phyloP scores from a whole-genome alignment of 1,140 invertebrate genomes.

The Zaprionus tsacasi region DNA sequence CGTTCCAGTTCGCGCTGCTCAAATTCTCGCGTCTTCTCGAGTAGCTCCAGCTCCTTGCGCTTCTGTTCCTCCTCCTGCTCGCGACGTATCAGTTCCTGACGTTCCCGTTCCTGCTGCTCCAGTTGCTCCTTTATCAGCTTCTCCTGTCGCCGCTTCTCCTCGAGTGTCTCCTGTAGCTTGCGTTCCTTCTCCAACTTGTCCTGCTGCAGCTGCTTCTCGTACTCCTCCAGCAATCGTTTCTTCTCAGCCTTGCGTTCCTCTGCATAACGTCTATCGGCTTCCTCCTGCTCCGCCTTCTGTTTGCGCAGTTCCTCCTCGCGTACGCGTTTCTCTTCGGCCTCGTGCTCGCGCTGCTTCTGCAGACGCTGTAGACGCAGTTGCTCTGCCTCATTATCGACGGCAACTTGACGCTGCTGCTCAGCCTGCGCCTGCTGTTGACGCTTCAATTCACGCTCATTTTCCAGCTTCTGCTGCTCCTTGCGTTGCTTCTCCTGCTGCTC shows the following conservation, averaged over 20 bases:
- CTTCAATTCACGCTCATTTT: conserved; percentile 44
- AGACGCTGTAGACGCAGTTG: conserved; percentile 53
- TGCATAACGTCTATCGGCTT: conserved; percentile 49
- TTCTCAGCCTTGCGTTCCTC: conserved; percentile 60
- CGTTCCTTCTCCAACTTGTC: conserved; percentile 70
- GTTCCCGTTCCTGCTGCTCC: conserved; percentile 63
- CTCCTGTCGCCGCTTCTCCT: conserved; percentile 67
- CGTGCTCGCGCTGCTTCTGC: conserved; percentile 55
- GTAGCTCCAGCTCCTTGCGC: conserved; percentile 51
- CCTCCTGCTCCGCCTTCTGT: conserved; percentile 53
- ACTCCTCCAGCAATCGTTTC: conserved; percentile 58
- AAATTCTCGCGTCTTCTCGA: conserved; percentile 66
- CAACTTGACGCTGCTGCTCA: conserved; percentile 46
- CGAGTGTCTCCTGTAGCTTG: conserved; percentile 63
- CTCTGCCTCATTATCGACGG: conserved; percentile 54
- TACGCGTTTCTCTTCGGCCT: conserved; percentile 47
- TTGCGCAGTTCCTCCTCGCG: conserved; percentile 61
- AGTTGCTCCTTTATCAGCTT: conserved; percentile 54
- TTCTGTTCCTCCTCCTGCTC: conserved; percentile 74
- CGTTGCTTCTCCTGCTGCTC: conserved; percentile 35
- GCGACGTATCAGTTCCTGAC: conserved; percentile 61
- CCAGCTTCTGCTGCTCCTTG: conserved; percentile 28
- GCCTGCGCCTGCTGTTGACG: conserved; percentile 53
- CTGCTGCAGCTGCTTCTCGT: conserved; percentile 56
- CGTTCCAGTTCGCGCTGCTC: conserved; percentile 67